Conservation (phyloP, 1,140 invertebrate species). For the Drosophila hydei region DNA sequence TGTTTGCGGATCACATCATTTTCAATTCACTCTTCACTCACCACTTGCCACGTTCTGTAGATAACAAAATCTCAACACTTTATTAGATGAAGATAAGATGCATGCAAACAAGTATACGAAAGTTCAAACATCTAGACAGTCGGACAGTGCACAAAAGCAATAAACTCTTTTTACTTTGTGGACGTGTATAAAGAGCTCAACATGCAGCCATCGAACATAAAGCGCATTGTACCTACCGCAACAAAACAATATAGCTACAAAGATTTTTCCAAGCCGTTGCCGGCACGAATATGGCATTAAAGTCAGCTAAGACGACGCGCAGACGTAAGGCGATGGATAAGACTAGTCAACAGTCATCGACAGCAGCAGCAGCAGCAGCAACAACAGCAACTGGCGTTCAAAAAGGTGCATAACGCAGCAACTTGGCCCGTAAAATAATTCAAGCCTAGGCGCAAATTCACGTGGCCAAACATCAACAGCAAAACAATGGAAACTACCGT, state of each 20-base stretch:
- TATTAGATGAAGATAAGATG: no score
- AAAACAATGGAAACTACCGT: conserved; percentile 36
- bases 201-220: conserved; percentile 23
- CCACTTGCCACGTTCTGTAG: no score
- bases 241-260: conserved; percentile 15
- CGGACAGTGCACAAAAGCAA: no score
- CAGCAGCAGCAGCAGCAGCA: conserved; percentile 32
- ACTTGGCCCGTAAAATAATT: conserved; percentile 34
- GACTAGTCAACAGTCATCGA: conserved; percentile 42
- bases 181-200: neutral
- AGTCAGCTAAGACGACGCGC: conserved; percentile 50
- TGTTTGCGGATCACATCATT: no score
- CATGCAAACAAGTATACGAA: no score
- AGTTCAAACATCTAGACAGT: no score
- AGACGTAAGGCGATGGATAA: conserved; percentile 60
- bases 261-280: conserved; percentile 43
- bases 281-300: conserved; percentile 79
- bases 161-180: no score
- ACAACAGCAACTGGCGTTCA: conserved; percentile 19
- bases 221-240: conserved; percentile 16
- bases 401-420: conserved; percentile 29
- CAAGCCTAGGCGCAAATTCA: conserved; percentile 56
- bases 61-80: no score
- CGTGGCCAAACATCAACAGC: conserved; percentile 53
- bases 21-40: no score